These are phyloP conservation scores for Gobio occitaniae DNA, from an alignment of 2,797 vertebrate genomes.

Conservation along the genomic window DNA sequence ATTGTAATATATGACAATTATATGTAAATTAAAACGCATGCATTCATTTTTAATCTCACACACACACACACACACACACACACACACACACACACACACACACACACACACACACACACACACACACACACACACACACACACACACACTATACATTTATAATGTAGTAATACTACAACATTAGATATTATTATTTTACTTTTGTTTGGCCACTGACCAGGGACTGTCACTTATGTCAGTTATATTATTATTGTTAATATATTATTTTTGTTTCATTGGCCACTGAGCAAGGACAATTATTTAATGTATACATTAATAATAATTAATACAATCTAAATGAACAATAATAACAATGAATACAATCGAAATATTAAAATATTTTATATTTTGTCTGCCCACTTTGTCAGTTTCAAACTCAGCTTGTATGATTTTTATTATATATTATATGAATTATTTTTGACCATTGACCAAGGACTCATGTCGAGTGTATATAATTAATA, in stretches of 20 bases:
- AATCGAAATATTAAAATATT: background rate
- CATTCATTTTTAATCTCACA: background rate
- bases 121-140: background rate
- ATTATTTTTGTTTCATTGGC: background rate
- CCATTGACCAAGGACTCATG: background rate
- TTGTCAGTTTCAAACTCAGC: background rate
- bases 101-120: too few species aligned
- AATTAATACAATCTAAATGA: background rate
- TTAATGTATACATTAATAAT: background rate
- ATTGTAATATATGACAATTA: background rate
- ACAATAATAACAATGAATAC: background rate
- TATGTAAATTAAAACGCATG: background rate
- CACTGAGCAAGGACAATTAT: background rate
- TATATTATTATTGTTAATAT: background rate
- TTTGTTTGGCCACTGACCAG: background rate
- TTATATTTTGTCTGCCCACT: background rate
- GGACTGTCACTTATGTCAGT: background rate
- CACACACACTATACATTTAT: background rate
- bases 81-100: too few species aligned
- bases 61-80: too few species aligned
- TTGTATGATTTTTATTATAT: too few species aligned
- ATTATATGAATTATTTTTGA: background rate
- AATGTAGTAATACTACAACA: background rate
- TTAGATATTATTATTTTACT: background rate
- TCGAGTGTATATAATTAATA: too few species aligned